These are phyloP conservation scores for Prietella phreatophila DNA, from an alignment of 2,113 vertebrate species.

Conservation along the genomic window DNA sequence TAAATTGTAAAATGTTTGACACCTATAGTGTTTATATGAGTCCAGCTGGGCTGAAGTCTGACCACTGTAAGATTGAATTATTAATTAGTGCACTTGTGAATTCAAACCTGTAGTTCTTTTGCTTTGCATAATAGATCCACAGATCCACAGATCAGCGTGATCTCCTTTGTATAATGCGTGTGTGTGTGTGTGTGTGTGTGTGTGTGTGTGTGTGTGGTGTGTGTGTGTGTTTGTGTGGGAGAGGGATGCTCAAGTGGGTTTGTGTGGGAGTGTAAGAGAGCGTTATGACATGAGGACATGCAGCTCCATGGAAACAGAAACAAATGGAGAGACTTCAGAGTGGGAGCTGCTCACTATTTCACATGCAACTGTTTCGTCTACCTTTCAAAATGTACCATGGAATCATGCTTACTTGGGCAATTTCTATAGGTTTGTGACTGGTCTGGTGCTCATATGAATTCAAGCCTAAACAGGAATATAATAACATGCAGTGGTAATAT, in stretches of 20 bases:
- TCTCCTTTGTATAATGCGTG: constrained; percentile 28
- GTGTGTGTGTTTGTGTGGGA: constrained; percentile 27
- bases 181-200: too few relatives aligned
- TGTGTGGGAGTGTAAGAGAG: constrained; percentile 38
- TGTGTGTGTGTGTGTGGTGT: constrained; percentile 33
- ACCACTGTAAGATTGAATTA: constrained; percentile 5
- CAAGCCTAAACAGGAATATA: not conserved
- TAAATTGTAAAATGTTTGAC: not conserved
- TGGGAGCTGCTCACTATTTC: constrained; percentile 19
- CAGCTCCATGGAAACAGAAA: constrained; percentile 47
- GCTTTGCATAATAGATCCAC: constrained; percentile 1
- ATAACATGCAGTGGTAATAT: not conserved
- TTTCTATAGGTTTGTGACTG: not conserved
- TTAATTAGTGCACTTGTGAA: not conserved
- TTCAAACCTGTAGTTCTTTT: not conserved
- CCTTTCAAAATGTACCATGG: not conserved
- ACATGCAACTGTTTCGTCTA: not conserved
- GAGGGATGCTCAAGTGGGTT: constrained; percentile 43
- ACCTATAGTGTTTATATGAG: not conserved
- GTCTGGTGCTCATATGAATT: not conserved
- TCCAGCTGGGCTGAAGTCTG: not conserved
- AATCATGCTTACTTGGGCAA: not conserved
- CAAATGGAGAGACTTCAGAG: constrained; percentile 26
- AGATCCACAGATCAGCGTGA: constrained; percentile 24
- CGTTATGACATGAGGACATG: constrained; percentile 33